Conservation (phyloP, 2,888 invertebrate genomes). For the Metallyticus violacea region DNA sequence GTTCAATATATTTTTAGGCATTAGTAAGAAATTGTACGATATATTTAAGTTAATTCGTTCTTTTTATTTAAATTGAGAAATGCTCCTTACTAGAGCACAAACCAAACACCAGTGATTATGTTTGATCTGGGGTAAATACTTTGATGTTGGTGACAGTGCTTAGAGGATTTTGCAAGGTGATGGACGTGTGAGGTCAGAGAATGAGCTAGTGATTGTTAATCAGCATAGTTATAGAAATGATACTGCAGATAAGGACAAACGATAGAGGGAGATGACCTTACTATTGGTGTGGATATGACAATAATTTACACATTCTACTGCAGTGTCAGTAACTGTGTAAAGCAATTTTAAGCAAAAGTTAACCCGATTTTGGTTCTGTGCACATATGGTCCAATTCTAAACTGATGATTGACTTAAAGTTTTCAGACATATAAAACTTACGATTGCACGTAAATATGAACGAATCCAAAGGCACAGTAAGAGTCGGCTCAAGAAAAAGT, state of each 20-base stretch:
- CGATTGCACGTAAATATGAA: neutral
- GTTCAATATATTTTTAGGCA: too few species aligned
- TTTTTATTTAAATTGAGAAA: too few species aligned
- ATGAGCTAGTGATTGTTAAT: neutral
- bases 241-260: neutral
- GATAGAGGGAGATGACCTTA: neutral
- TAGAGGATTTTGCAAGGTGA: neutral
- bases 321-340: constrained; percentile 35
- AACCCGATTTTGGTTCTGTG: neutral
- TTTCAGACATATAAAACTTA: neutral
- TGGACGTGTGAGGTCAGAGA: neutral
- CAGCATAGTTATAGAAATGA: neutral
- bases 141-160: neutral
- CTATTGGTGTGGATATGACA: neutral
- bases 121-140: neutral
- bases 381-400: neutral
- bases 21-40: too few species aligned
- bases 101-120: too few species aligned
- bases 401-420: neutral
- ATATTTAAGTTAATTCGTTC: too few species aligned
- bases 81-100: too few species aligned
- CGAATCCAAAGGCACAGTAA: constrained; percentile 54
- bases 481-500: constrained; percentile 81
- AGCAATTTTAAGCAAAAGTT: neutral
- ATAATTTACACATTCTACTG: constrained; percentile 33